Conservation (phyloP, 2,113 vertebrate species). For the Ciconia stormi region DNA sequence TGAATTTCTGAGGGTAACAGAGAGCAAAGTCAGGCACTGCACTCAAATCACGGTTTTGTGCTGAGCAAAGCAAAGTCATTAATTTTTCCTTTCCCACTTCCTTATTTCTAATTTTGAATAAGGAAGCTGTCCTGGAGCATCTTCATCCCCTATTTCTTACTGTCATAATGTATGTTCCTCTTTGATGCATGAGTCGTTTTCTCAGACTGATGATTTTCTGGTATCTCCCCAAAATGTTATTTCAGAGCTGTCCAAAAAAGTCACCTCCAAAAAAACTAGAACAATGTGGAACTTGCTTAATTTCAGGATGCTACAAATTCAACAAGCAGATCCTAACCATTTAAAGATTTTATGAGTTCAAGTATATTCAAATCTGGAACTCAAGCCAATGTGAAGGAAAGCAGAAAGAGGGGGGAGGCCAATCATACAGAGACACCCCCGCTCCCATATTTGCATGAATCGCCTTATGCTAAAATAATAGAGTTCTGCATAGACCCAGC, state of each 20-base stretch:
- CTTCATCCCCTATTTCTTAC: neutral
- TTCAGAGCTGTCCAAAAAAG: neutral
- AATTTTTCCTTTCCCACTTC: conserved; percentile 46
- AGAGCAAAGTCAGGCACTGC: neutral
- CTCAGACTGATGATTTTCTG: conserved; percentile 29
- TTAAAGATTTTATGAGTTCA: neutral
- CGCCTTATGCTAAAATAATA: neutral
- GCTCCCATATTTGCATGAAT: neutral
- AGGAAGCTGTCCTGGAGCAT: conserved; percentile 15
- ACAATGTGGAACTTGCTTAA: neutral
- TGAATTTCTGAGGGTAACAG: neutral
- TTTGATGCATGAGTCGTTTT: conserved; percentile 5
- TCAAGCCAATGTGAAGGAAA: neutral
- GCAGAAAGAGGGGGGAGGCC: neutral
- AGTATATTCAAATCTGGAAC: neutral
- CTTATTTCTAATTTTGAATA: conserved; percentile 59
- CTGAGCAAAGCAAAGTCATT: conserved; percentile 30
- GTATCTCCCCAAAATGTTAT: neutral
- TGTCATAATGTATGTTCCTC: conserved; percentile 16
- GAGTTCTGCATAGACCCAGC: neutral
- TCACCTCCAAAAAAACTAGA: neutral
- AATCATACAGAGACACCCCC: neutral
- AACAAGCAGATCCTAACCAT: neutral
- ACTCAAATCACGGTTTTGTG: neutral
- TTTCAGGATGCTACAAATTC: neutral